Conservation (phyloP, 2,888 invertebrate species). For the Gastracanthus pulcherrimus region DNA sequence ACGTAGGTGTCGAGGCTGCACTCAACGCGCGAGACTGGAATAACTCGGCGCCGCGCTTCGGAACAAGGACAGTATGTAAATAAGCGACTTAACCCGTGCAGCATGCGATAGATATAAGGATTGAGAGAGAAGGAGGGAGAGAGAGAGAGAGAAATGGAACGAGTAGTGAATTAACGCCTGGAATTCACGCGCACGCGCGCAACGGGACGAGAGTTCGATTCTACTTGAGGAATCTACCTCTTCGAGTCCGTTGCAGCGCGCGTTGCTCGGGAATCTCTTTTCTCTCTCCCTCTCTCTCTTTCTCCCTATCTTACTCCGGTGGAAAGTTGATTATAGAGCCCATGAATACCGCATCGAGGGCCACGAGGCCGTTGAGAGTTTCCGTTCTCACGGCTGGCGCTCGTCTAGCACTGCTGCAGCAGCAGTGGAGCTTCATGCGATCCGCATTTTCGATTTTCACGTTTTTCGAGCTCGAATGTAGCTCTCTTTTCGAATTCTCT, state of each 20-base stretch:
- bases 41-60: conserved; percentile 35
- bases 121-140: background rate
- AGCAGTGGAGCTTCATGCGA: too few species aligned
- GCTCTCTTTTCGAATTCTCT: conserved; percentile 27
- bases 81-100: conserved; percentile 43
- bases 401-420: background rate
- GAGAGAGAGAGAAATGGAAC: background rate
- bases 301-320: background rate
- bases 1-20: conserved; percentile 29
- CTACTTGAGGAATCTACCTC: conserved; percentile 19
- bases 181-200: conserved; percentile 23
- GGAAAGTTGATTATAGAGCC: conserved; percentile 42
- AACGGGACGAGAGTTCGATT: conserved; percentile 11
- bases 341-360: conserved; percentile 34
- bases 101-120: background rate
- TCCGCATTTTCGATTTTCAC: conserved; percentile 37
- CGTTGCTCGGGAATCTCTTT: conserved; percentile 18
- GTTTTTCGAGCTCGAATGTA: conserved; percentile 8
- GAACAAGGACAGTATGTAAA: conserved; percentile 51
- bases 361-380: conserved; percentile 13
- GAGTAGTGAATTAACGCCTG: conserved; percentile 22
- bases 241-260: background rate
- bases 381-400: conserved; percentile 39
- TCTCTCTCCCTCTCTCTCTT: background rate
- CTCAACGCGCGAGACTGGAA: conserved; percentile 25